Evolutionary conservation across 2,888 invertebrate genomes (phyloP).

Genomic region (Lepidochrysops patricia): DNA sequence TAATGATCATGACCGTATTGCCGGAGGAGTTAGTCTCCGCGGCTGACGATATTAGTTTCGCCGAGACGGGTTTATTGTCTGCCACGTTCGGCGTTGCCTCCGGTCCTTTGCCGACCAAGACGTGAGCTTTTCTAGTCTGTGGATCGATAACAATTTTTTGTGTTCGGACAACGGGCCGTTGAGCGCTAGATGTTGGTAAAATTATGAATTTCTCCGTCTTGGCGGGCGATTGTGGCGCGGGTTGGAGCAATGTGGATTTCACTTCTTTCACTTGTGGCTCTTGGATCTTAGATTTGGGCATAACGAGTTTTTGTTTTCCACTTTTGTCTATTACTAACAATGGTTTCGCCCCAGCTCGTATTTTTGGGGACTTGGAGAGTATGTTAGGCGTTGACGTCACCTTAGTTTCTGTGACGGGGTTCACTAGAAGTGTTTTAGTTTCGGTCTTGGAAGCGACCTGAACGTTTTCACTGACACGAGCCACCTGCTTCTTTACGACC

Average conservation of each 20-base stretch:
- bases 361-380: constrained; percentile 62
- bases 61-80: constrained; percentile 54
- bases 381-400: constrained; percentile 65
- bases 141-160: constrained; percentile 68
- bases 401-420: constrained; percentile 43
- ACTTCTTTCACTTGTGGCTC: constrained; percentile 52
- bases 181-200: constrained; percentile 49
- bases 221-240: constrained; percentile 36
- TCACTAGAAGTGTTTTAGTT: constrained; percentile 56
- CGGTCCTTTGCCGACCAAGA: constrained; percentile 48
- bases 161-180: constrained; percentile 49
- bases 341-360: constrained; percentile 60
- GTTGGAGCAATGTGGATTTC: constrained; percentile 43
- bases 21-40: constrained; percentile 49
- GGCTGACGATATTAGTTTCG: constrained; percentile 51
- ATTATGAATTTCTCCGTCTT: constrained; percentile 65
- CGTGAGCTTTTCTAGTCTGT: constrained; percentile 63
- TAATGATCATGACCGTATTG: constrained; percentile 78
- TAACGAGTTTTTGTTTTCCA: constrained; percentile 64
- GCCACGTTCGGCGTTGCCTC: constrained; percentile 35
- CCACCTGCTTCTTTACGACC: constrained; percentile 42
- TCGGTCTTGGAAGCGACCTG: constrained; percentile 45
- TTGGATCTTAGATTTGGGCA: constrained; percentile 57
- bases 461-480: constrained; percentile 47
- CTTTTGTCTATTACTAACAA: constrained; percentile 66